Evolutionary conservation across 2,113 vertebrate genomes (phyloP).

Genomic region (Myrmecobius fasciatus): DNA sequence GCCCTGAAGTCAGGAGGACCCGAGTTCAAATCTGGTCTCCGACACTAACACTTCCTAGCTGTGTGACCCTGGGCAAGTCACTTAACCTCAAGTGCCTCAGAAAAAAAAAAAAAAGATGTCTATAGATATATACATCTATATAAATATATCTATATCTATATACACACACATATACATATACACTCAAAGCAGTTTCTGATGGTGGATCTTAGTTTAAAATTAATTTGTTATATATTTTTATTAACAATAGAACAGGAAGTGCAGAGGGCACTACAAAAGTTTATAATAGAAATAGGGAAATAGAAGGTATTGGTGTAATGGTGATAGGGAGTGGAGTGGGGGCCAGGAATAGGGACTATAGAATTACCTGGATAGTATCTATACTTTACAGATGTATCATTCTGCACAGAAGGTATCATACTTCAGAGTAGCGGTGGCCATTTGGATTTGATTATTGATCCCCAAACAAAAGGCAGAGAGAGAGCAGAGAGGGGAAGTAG

Average conservation of each 20-base stretch:
- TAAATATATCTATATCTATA: too few relatives aligned
- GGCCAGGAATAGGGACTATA: not conserved
- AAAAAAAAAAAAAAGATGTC: too few relatives aligned
- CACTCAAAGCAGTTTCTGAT: not conserved
- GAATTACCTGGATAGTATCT: not conserved
- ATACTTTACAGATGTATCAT: too few relatives aligned
- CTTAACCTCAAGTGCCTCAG: too few relatives aligned
- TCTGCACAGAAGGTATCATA: too few relatives aligned
- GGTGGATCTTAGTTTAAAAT: not conserved
- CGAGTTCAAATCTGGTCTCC: too few relatives aligned
- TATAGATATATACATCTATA: too few relatives aligned
- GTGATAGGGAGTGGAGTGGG: not conserved
- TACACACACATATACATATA: too few relatives aligned
- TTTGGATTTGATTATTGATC: not conserved
- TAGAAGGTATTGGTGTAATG: not conserved
- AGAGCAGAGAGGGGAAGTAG: not conserved
- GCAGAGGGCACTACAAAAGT: not conserved
- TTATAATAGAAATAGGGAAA: not conserved
- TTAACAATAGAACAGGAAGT: not conserved
- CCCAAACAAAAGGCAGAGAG: not conserved
- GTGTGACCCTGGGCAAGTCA: too few relatives aligned
- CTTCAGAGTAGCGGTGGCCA: not conserved
- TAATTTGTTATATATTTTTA: not conserved
- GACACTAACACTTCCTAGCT: too few relatives aligned
- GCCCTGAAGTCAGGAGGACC: too few relatives aligned